Evolutionary conservation across 2,113 vertebrate genomes (phyloP).

Genomic region (Sinocyclocheilus rhinocerous): DNA sequence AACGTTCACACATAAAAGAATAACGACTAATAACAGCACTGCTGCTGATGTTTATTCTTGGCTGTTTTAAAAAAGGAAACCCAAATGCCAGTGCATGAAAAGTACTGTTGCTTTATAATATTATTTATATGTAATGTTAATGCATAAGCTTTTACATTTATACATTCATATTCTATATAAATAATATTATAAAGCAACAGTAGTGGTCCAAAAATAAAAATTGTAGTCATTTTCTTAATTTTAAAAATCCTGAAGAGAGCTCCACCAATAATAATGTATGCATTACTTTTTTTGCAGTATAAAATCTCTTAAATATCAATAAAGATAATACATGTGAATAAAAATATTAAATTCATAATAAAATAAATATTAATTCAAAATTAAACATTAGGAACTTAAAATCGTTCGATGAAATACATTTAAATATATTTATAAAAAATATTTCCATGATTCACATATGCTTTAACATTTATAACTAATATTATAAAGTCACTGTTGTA

Average conservation of each 20-base stretch:
- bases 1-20: not conserved
- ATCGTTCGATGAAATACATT: too few species aligned
- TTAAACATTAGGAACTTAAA: too few species aligned
- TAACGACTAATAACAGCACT: not conserved
- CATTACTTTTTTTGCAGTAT: not conserved
- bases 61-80: not conserved
- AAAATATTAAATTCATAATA: not conserved
- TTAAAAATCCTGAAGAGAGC: not conserved
- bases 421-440: too few species aligned
- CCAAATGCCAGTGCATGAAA: not conserved
- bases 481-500: not conserved
- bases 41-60: not conserved
- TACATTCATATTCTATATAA: too few species aligned
- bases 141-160: too few species aligned
- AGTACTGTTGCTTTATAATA: too few species aligned
- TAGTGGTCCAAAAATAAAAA: not conserved
- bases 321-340: not conserved
- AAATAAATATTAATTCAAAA: too few species aligned
- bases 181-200: not conserved
- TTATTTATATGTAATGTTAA: too few species aligned
- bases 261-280: too few species aligned
- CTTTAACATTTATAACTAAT: not conserved
- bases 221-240: not conserved
- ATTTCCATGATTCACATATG: not conserved
- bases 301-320: not conserved